A percentile compares a stretch with the other conserved stretches of the same genome.
phyloP scores from a whole-genome alignment of 2,888 invertebrate species.

The Ichneumoninae sp. region DNA sequence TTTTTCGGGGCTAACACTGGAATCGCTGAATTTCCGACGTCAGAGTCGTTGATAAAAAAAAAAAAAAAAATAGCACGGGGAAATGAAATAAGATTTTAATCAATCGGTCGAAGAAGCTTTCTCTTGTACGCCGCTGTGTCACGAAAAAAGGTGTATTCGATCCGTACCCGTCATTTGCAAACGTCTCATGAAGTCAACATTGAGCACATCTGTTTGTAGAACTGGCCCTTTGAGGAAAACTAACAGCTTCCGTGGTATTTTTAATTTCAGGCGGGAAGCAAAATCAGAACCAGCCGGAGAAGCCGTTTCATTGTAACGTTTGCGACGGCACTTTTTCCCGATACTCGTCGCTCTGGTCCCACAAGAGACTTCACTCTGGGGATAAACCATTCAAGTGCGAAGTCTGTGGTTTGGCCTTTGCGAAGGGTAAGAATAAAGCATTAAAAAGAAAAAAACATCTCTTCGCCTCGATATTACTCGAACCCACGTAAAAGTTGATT shows the following conservation, averaged over 20 bases:
- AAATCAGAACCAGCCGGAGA: constrained; percentile 87
- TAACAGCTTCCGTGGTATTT: constrained; percentile 78
- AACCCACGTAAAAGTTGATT: background rate
- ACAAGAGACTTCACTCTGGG: constrained; percentile 93
- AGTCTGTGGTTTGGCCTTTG: constrained; percentile 94
- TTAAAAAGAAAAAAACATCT: constrained; percentile 58
- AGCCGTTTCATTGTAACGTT: constrained; percentile 95
- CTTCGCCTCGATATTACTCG: background rate
- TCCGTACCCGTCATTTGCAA: constrained; percentile 66
- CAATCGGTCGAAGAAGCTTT: constrained; percentile 36
- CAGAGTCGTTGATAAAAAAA: background rate
- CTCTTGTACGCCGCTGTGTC: constrained; percentile 67
- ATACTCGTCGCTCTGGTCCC: constrained; percentile 95
- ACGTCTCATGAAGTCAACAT: constrained; percentile 71
- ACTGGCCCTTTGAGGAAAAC: constrained; percentile 83
- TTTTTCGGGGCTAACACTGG: constrained; percentile 1
- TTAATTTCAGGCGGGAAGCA: constrained; percentile 83
- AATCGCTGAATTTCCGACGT: constrained; percentile 5
- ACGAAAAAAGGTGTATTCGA: constrained; percentile 67
- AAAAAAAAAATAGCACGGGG: background rate
- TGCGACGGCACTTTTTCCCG: constrained; percentile 93
- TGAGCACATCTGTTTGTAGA: constrained; percentile 80
- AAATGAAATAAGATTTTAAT: constrained; percentile 30
- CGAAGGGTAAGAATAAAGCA: constrained; percentile 87
- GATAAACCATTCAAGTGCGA: constrained; percentile 95